These are phyloP conservation scores for Parasteatoda tepidariorum DNA, from an alignment of 1,140 invertebrate genomes.

Conservation along the genomic window DNA sequence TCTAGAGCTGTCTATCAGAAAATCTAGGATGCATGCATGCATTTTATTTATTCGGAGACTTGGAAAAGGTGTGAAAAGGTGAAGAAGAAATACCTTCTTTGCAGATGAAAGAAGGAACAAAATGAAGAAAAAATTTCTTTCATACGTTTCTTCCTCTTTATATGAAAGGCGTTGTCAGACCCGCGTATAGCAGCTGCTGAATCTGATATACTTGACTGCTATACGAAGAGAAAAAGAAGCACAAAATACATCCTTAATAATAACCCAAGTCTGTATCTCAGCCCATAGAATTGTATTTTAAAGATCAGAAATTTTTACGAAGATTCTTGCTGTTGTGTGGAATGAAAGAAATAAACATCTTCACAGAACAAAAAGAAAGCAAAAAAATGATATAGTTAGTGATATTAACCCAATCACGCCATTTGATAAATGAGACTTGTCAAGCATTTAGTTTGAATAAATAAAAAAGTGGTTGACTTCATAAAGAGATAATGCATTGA, in stretches of 20 bases:
- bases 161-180: conserved; percentile 48
- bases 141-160: conserved; percentile 41
- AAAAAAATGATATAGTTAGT: too few species aligned
- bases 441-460: too few species aligned
- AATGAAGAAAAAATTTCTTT: conserved; percentile 26
- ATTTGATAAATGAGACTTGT: too few species aligned
- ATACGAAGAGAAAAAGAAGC: conserved; percentile 40
- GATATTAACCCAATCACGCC: too few species aligned
- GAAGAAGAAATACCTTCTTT: conserved; percentile 13
- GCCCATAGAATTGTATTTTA: conserved; percentile 19
- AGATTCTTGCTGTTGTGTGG: conserved; percentile 26
- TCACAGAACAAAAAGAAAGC: too few species aligned
- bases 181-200: conserved; percentile 38
- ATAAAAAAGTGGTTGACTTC: too few species aligned
- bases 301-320: conserved; percentile 26
- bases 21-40: conserved; percentile 10
- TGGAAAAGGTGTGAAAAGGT: conserved; percentile 26
- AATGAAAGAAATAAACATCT: too few species aligned
- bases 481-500: too few species aligned
- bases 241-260: conserved; percentile 44
- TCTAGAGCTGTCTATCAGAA: conserved; percentile 20
- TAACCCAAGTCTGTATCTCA: conserved; percentile 8
- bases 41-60: conserved; percentile 9
- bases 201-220: conserved; percentile 31
- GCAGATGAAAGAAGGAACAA: conserved; percentile 10